phyloP scores from a whole-genome alignment of 2,113 vertebrate genomes.

The Leptobrachium ailaonicum region DNA sequence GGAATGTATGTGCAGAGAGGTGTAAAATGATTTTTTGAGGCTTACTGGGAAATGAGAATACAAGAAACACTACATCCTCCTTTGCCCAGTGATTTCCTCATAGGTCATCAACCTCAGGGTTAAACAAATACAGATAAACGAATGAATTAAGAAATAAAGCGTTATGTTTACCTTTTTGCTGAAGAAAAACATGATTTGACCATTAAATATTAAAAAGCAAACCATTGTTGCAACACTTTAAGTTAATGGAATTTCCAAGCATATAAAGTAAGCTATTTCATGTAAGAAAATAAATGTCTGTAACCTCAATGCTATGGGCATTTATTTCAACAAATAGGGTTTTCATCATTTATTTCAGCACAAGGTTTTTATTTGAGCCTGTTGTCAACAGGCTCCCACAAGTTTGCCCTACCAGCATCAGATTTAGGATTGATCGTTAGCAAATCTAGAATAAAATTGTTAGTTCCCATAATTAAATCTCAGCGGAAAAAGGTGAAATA shows the following conservation, averaged over 20 bases:
- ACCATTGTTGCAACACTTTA: neutral
- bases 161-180: neutral
- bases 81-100: neutral
- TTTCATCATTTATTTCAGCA: too few relatives aligned
- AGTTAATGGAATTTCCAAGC: neutral
- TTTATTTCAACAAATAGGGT: too few relatives aligned
- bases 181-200: neutral
- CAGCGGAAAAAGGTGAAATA: too few relatives aligned
- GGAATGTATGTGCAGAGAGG: neutral
- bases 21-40: slow-evolving; percentile 1
- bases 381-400: too few relatives aligned
- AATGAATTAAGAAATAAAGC: neutral
- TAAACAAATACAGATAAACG: neutral
- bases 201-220: slow-evolving; percentile 6
- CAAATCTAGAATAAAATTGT: too few relatives aligned
- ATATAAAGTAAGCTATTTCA: neutral
- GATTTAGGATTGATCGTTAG: too few relatives aligned
- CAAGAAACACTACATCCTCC: neutral
- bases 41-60: neutral
- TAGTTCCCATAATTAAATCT: too few relatives aligned
- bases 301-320: too few relatives aligned
- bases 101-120: neutral
- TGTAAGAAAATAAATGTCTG: neutral
- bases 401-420: too few relatives aligned
- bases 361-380: too few relatives aligned